A percentile compares a stretch with the other conserved stretches of the same genome.
Evolutionary conservation across 2,113 vertebrate species (phyloP).

Genomic region (Anoura caudifer): DNA sequence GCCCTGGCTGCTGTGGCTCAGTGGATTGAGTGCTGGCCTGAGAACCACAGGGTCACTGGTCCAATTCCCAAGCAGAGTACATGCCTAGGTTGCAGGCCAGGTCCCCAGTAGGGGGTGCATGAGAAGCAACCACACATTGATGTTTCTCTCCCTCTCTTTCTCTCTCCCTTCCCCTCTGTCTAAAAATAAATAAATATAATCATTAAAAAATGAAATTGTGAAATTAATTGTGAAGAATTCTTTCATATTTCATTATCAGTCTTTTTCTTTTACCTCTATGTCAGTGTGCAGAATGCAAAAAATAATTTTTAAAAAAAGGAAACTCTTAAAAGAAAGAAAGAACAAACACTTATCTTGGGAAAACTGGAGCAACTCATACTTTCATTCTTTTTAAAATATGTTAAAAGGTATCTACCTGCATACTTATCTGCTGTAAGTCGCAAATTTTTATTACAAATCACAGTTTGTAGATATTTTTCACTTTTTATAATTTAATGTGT

Average conservation of each 20-base stretch:
- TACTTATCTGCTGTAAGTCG: background rate
- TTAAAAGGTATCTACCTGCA: background rate
- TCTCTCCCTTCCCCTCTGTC: no score
- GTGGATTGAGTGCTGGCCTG: no score
- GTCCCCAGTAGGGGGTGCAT: no score
- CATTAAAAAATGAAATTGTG: background rate
- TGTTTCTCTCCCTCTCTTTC: no score
- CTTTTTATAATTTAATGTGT: background rate
- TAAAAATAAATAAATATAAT: no score
- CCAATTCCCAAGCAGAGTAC: no score
- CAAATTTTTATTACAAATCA: background rate
- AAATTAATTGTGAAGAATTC: background rate
- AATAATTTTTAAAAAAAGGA: background rate
- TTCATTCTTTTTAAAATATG: background rate
- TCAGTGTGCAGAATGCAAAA: constrained; percentile 16
- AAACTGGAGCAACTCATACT: background rate
- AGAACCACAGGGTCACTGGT: no score
- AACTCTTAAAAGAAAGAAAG: background rate
- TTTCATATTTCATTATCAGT: constrained; percentile 15
- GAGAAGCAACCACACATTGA: no score
- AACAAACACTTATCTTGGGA: background rate
- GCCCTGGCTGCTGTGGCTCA: no score
- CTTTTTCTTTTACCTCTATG: background rate
- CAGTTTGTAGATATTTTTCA: background rate
- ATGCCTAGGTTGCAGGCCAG: no score